Evolutionary conservation across 2,113 vertebrate genomes (phyloP).

Genomic region (Xiphophorus couchianus): DNA sequence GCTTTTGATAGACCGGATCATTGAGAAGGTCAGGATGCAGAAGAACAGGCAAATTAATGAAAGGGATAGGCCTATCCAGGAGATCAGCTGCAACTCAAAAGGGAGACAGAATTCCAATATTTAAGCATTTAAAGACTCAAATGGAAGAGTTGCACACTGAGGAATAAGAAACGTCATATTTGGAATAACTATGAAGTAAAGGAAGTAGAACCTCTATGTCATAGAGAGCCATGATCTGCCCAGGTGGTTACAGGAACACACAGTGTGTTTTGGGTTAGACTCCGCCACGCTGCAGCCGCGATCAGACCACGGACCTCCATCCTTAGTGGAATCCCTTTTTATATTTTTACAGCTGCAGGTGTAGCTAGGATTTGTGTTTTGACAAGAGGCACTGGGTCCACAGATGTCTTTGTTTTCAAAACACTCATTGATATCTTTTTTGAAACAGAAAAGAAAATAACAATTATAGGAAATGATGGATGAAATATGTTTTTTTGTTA

Average conservation of each 20-base stretch:
- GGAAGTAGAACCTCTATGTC: slow-evolving; percentile 76
- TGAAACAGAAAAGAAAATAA: neutral
- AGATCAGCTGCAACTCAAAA: slow-evolving; percentile 79
- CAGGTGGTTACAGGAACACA: slow-evolving; percentile 84
- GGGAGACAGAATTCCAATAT: neutral
- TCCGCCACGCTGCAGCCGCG: slow-evolving; percentile 70
- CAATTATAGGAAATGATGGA: neutral
- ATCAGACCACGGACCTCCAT: slow-evolving; percentile 73
- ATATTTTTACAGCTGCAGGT: slow-evolving; percentile 35
- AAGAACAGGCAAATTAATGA: slow-evolving; percentile 84
- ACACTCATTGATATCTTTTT: slow-evolving; percentile 73
- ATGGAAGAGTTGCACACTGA: too few relatives aligned
- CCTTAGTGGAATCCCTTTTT: slow-evolving; percentile 58
- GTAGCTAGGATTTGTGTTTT: slow-evolving; percentile 2
- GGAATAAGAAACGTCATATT: too few relatives aligned
- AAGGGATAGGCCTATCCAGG: slow-evolving; percentile 81
- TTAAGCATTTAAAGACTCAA: too few relatives aligned
- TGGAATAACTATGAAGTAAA: too few relatives aligned
- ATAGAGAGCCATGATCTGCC: slow-evolving; percentile 86
- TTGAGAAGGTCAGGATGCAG: slow-evolving; percentile 85
- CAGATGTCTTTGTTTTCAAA: rapidly evolving
- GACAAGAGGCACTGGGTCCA: neutral
- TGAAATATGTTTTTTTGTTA: too few relatives aligned
- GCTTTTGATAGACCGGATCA: slow-evolving; percentile 83
- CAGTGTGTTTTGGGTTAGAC: slow-evolving; percentile 44